These are phyloP conservation scores for Drosophila monieri DNA, from an alignment of 2,888 invertebrate species.

Conservation along the genomic window DNA sequence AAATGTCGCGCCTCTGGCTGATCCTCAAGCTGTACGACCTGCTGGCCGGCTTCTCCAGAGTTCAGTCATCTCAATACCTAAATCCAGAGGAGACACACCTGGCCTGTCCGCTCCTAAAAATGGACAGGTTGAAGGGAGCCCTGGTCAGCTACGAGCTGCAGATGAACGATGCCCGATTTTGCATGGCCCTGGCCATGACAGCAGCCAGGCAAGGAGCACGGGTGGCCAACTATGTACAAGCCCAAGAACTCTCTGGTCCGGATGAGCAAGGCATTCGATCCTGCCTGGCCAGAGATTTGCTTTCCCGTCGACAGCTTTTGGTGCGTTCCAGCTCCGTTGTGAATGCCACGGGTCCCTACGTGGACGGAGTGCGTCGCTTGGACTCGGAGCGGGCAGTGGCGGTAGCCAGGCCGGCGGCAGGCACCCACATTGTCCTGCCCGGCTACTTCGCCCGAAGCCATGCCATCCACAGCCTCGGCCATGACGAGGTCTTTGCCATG, in stretches of 20 bases:
- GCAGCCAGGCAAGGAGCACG: slow-evolving; percentile 97
- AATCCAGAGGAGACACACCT: slow-evolving; percentile 96
- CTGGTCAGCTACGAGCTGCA: slow-evolving; percentile 99
- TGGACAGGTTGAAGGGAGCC: slow-evolving; percentile 96
- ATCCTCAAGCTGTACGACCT: slow-evolving; percentile 99
- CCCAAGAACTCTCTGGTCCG: slow-evolving; percentile 87
- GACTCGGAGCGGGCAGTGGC: slow-evolving; percentile 94
- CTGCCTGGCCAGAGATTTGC: slow-evolving; percentile 89
- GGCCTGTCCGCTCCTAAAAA: slow-evolving; percentile 98
- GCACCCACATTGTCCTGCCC: slow-evolving; percentile 86
- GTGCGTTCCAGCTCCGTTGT: slow-evolving; percentile 95
- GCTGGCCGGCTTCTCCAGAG: slow-evolving; percentile 96
- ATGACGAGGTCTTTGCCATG: slow-evolving; percentile 93
- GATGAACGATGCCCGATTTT: slow-evolving; percentile 99
- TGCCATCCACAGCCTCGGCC: slow-evolving; percentile 98
- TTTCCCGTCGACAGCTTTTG: slow-evolving; percentile 91
- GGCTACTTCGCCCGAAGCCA: slow-evolving; percentile 96
- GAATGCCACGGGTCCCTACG: slow-evolving; percentile 99
- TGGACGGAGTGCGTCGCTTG: slow-evolving; percentile 95
- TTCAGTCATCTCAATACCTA: slow-evolving; percentile 97
- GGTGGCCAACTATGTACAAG: slow-evolving; percentile 96
- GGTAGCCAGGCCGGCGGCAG: slow-evolving; percentile 86
- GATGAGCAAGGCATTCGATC: slow-evolving; percentile 74
- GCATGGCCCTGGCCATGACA: slow-evolving; percentile 96
- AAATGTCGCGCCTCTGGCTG: slow-evolving; percentile 92